Conservation (phyloP, 2,797 vertebrate species). For the Poeciliopsis presidionis region DNA sequence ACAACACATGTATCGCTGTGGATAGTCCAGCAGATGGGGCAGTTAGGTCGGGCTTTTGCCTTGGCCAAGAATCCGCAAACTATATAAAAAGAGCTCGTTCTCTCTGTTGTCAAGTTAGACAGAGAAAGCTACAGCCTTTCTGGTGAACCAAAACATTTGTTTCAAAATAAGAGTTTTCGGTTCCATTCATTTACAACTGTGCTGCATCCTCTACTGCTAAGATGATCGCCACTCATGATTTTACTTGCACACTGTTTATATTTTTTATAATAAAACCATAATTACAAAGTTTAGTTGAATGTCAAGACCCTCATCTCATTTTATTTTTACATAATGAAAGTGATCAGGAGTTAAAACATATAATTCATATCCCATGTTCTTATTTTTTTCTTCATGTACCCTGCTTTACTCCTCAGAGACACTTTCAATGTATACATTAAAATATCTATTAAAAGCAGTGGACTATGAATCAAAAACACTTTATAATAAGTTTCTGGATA, state of each 20-base stretch:
- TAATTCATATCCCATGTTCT: background rate
- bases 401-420: background rate
- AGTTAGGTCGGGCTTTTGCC: constrained; percentile 16
- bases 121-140: background rate
- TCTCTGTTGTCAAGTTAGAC: constrained; percentile 14
- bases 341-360: background rate
- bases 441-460: background rate
- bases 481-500: background rate
- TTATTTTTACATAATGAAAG: background rate
- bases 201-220: background rate
- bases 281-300: background rate
- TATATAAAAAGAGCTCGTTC: background rate
- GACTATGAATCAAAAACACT: background rate
- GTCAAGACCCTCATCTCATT: background rate
- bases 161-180: constrained; percentile 20
- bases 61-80: background rate
- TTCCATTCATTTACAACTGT: no score
- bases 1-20: constrained; percentile 16
- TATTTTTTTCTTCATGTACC: background rate
- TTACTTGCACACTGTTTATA: background rate
- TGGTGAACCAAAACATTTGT: background rate
- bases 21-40: constrained; percentile 53
- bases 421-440: background rate
- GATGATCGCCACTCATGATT: background rate
- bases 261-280: background rate